These are phyloP conservation scores for Holothuria scabra DNA, from an alignment of 53 echinoderm and acorn worm species.

Conservation along the genomic window DNA sequence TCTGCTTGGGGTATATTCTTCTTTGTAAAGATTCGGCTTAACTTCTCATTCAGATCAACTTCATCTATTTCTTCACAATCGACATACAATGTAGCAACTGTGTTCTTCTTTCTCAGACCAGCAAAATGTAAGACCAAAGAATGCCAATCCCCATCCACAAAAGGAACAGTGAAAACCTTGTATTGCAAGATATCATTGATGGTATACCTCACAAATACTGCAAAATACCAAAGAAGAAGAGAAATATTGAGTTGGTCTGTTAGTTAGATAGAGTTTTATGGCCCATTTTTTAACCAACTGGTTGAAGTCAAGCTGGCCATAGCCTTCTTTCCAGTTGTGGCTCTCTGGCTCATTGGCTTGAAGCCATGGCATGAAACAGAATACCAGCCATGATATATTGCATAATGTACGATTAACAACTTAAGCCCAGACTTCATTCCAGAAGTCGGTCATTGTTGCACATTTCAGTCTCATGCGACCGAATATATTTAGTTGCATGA, in stretches of 20 bases:
- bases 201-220: constrained; percentile 73
- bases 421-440: too few relatives aligned
- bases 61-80: constrained; percentile 69
- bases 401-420: too few relatives aligned
- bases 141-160: constrained; percentile 91
- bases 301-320: too few relatives aligned
- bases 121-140: constrained; percentile 69
- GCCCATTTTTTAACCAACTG: too few relatives aligned
- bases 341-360: too few relatives aligned
- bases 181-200: constrained; percentile 23
- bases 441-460: too few relatives aligned
- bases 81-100: constrained; percentile 63
- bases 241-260: not conserved
- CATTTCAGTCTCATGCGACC: too few relatives aligned
- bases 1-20: constrained; percentile 57
- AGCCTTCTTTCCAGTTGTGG: too few relatives aligned
- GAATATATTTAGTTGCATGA: too few relatives aligned
- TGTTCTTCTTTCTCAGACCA: constrained; percentile 41
- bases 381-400: too few relatives aligned
- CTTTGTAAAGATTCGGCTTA: constrained; percentile 68
- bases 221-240: not conserved
- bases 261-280: too few relatives aligned
- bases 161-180: constrained; percentile 59
- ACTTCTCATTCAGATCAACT: constrained; percentile 39
- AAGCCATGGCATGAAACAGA: too few relatives aligned